Base-by-base conservation (phyloP, 2,888 invertebrate genomes). In the Macrostomum cliftonense region DNA sequence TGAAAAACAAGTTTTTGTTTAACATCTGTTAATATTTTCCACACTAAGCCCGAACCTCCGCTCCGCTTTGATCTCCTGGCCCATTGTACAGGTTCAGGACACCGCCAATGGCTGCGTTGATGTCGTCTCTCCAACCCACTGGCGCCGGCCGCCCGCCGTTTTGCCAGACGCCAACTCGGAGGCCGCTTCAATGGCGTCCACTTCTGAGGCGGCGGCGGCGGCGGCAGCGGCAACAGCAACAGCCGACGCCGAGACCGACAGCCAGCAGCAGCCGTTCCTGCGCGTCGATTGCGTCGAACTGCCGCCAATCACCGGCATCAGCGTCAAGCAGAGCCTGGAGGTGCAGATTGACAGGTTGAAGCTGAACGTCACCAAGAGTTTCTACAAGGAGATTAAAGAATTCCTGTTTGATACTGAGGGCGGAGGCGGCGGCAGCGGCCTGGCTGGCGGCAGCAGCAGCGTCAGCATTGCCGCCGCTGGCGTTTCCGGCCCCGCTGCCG, bases 291-390 rank as follows among this genome's bases (percentile, higher is more conserved):
- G 95, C 59, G 77, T 91, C 52, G 95, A 95, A 72, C 82, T 84
- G 57, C 86, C 88, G 43, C 91, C 67, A 56, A 95, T 95, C 5
- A 93, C 91, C n/a, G 97, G 97, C 2, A 99, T 97, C 58, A 85
- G 89, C 0, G 88, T 97, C 13, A 97, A 95, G 68, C 95, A 97
- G 65, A 66, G 67, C 53, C 91, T 97, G 69, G 97, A 97, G 74
- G 88, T 95, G 56, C 93, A 95, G 72, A 82, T 95, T 42, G 86
- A 88, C 13, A 93, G 93, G 11, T 86, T 62, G 82, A 85, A 79
- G 79, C 82, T 56, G 74, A 71, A 73, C 54, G 60, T 93, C 48
- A 93, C 91, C 0, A 87, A 89, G 70, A 86, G 88, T 68, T 89
- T 93, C 73, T 97, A 86, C 75, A 86, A 85, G 66, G 88, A 87